Evolutionary conservation across 2,113 vertebrate species (phyloP), one percentile per base, ranked within the genome.

Genomic region (Tetrax tetrax): DNA sequence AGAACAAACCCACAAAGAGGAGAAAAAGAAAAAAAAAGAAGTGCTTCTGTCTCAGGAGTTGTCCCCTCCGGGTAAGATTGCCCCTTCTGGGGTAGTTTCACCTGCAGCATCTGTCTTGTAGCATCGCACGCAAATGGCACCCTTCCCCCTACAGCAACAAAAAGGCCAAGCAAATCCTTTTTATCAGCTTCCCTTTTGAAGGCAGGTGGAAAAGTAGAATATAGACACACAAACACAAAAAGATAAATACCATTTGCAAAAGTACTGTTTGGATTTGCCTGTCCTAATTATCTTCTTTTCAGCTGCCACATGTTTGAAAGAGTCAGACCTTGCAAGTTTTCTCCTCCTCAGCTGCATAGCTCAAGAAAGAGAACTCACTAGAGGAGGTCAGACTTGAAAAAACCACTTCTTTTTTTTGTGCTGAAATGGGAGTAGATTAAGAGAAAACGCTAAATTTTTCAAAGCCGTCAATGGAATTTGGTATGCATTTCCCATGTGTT

Each of bases 91-190:
- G 71, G 88, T 60, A 80, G 76, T 69, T 95, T 94, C 68, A 94
- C 75, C 91, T 90, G 87, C 84, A 94, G 88, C 82, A 75, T 92
- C 71, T 92, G 71, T 74, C 76, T 66, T 38, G 28, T 20, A 81
- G 50, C 48, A 63, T 37, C 3, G 2, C 63, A 70, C 72, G 63
- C 79, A 88, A 95, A 88, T 37, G 20, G 13, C n/a, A 90, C 59
- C 83, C 86, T 92, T 92, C 87, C 91, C 87, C 57, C 65, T 61
- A 38, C 25, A 57, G 56, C 75, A 77, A 94, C 64, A 93, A 93
- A 94, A 96, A 96, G 79, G 38, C 56, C 87, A 84, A 92, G 86
- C 35, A 97, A 97, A 96, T 84, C 81, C 86, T 96, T 93, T 90
- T 93, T 91, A 82, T 89, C 90, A 95, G 66, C 59, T 84, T 84